These are phyloP conservation scores for Falco peregrinus DNA, from an alignment of 2,797 vertebrate genomes.

Conservation along the genomic window DNA sequence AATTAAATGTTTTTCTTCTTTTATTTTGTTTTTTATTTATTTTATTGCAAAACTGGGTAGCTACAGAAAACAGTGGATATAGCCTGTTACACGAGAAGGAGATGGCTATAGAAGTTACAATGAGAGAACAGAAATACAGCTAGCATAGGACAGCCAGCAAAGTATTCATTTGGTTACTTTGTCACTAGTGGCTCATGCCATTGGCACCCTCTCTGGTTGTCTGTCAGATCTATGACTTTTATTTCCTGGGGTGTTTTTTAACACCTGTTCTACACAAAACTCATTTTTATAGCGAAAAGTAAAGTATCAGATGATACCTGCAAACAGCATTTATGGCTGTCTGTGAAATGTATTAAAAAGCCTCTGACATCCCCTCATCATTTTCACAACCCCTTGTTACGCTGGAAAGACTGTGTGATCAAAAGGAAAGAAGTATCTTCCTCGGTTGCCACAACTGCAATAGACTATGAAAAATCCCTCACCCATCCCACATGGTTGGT, in stretches of 20 bases:
- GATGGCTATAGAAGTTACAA: background rate
- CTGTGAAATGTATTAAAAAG: background rate
- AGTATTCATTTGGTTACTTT: background rate
- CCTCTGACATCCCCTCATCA: background rate
- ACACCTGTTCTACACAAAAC: background rate
- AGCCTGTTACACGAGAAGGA: background rate
- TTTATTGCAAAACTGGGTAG: background rate
- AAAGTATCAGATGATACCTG: background rate
- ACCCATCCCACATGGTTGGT: background rate
- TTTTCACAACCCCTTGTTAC: background rate
- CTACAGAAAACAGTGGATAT: background rate
- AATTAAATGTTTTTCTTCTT: background rate
- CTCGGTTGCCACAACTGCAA: background rate
- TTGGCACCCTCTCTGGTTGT: background rate
- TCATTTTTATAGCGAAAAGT: background rate
- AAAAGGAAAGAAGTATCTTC: background rate
- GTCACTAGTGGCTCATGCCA: background rate
- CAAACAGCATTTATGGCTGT: background rate
- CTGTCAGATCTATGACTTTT: background rate
- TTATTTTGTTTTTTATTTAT: background rate
- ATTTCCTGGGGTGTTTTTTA: background rate
- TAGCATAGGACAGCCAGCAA: background rate
- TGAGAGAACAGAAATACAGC: background rate
- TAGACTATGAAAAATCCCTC: background rate
- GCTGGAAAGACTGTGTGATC: background rate